These are phyloP conservation scores for Anagrus nilaparvatae DNA, from an alignment of 1,140 invertebrate genomes.

Conservation along the genomic window DNA sequence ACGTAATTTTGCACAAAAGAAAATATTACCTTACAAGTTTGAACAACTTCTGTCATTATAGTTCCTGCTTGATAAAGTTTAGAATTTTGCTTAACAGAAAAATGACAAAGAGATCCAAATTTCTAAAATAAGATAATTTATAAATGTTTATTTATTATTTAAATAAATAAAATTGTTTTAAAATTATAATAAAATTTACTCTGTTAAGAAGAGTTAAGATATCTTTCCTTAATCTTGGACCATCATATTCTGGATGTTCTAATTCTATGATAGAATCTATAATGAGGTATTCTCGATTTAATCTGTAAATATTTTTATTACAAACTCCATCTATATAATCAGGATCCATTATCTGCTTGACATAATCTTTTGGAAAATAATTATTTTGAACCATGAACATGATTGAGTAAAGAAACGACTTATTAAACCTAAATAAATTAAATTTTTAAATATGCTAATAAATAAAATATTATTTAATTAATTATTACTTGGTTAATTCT, in stretches of 20 bases:
- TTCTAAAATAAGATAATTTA: not conserved
- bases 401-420: constrained; percentile 36
- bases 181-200: constrained; percentile 22
- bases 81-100: not conserved
- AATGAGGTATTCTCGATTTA: constrained; percentile 42
- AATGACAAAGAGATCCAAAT: constrained; percentile 4
- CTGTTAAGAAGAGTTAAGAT: constrained; percentile 35
- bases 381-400: constrained; percentile 36
- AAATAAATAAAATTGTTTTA: constrained; percentile 1
- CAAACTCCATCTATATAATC: constrained; percentile 37
- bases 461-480: not conserved
- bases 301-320: constrained; percentile 28
- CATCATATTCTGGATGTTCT: constrained; percentile 48
- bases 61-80: constrained; percentile 9
- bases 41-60: constrained; percentile 3
- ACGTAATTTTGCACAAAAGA: constrained; percentile 2
- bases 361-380: constrained; percentile 43
- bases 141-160: not conserved
- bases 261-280: constrained; percentile 45
- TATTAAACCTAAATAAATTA: constrained; percentile 27
- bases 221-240: constrained; percentile 36
- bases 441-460: constrained; percentile 1
- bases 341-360: constrained; percentile 34
- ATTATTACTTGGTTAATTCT: constrained; percentile 36
- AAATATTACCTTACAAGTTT: not conserved